phyloP scores from a whole-genome alignment of 1,140 invertebrate genomes.

The Solenopsis invicta region DNA sequence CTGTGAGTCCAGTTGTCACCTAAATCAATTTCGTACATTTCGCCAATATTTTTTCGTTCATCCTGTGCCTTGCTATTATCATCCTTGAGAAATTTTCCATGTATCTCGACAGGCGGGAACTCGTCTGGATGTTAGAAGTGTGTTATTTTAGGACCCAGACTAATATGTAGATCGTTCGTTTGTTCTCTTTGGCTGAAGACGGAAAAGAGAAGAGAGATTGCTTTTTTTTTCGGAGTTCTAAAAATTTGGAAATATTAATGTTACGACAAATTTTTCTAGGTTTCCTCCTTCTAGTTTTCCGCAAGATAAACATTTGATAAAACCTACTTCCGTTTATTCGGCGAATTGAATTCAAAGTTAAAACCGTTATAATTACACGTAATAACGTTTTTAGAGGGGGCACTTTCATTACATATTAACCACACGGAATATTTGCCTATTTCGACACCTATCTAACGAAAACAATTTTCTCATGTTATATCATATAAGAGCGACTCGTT shows the following conservation, averaged over 20 bases:
- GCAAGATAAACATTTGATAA: not conserved
- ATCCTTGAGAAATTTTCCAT: not conserved
- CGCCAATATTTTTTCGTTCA: not conserved
- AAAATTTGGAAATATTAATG: not conserved
- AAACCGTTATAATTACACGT: not conserved
- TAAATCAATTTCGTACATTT: not conserved
- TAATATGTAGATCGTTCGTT: not conserved
- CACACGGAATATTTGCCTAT: not conserved
- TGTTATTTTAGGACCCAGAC: not conserved
- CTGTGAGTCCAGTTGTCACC: conserved; percentile 90
- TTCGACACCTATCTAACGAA: not conserved
- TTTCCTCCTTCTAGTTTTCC: not conserved
- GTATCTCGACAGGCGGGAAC: not conserved
- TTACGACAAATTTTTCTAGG: not conserved
- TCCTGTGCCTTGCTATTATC: not conserved
- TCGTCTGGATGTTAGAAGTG: not conserved
- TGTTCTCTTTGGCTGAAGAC: not conserved
- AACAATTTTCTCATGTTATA: conserved; percentile 19
- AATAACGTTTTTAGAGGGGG: not conserved
- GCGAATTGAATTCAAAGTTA: not conserved
- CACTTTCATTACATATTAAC: not conserved
- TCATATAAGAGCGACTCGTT: not conserved
- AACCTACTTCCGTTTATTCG: not conserved
- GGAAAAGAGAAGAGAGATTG: not conserved
- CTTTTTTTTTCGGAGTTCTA: not conserved